These are phyloP conservation scores for Dicyrtoma fusca DNA, from an alignment of 2,888 invertebrate species.

Conservation along the genomic window DNA sequence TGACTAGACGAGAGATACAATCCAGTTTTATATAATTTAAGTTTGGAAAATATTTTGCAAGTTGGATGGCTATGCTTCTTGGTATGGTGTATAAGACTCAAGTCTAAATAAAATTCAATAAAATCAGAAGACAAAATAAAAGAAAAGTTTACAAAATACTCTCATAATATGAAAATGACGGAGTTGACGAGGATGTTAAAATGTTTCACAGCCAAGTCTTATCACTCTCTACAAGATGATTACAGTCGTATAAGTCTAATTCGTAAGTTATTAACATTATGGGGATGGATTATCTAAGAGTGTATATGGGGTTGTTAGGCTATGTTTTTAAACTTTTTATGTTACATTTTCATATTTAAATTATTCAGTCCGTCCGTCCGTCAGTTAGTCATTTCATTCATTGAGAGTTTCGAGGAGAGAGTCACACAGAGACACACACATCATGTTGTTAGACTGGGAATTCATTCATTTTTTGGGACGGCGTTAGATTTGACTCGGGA, in stretches of 20 bases:
- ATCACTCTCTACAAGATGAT: constrained; percentile 57
- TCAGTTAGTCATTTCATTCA: no score
- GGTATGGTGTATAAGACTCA: background rate
- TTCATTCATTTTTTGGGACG: background rate
- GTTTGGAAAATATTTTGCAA: background rate
- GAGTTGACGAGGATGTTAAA: constrained; percentile 46
- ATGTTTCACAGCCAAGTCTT: constrained; percentile 55
- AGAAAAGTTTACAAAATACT: constrained; percentile 1
- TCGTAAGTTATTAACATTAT: constrained; percentile 49
- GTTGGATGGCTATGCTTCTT: background rate
- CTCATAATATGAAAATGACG: constrained; percentile 35
- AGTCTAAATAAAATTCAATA: background rate
- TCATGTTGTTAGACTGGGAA: no score
- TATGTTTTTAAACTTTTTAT: background rate
- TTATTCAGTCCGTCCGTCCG: no score
- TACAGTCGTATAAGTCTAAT: constrained; percentile 56
- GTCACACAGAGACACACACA: background rate
- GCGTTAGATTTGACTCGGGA: no score
- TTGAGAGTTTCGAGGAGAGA: background rate
- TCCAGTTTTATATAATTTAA: no score
- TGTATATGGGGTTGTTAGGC: background rate
- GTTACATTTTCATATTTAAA: background rate
- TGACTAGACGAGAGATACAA: no score
- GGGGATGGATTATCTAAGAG: no score
- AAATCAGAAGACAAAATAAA: background rate